phyloP scores from a whole-genome alignment of 2,797 vertebrate genomes.

The Pipistrellus pygmaeus region DNA sequence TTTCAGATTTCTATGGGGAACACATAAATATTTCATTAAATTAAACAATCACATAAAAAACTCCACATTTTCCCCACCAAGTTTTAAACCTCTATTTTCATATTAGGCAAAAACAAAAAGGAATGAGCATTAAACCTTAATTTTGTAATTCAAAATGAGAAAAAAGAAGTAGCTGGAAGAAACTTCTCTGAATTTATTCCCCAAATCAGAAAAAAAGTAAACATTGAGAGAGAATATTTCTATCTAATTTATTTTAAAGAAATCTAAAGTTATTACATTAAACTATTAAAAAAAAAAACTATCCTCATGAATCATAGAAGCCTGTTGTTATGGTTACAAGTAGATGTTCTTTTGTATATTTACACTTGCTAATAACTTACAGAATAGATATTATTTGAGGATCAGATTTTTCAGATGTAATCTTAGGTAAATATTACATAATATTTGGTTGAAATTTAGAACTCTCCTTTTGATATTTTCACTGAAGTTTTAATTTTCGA shows the following conservation, averaged over 20 bases:
- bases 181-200: neutral
- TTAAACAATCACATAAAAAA: neutral
- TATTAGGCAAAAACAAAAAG: constrained; percentile 9
- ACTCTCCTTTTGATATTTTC: neutral
- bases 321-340: constrained; percentile 49
- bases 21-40: constrained; percentile 31
- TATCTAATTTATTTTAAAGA: constrained; percentile 39
- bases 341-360: constrained; percentile 24
- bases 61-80: neutral
- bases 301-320: neutral
- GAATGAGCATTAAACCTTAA: neutral
- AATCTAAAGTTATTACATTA: neutral
- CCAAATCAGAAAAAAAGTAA: neutral
- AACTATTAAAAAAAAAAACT: constrained; percentile 48
- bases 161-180: neutral
- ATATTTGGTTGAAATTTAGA: neutral
- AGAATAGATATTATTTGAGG: neutral
- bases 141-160: constrained; percentile 41
- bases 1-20: constrained; percentile 37
- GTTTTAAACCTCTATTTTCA: neutral
- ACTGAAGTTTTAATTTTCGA: neutral
- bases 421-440: constrained; percentile 8
- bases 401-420: neutral
- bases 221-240: neutral
- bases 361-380: neutral